These are phyloP conservation scores for Litoditis marina DNA, from an alignment of 2,888 invertebrate genomes.

Conservation along the genomic window DNA sequence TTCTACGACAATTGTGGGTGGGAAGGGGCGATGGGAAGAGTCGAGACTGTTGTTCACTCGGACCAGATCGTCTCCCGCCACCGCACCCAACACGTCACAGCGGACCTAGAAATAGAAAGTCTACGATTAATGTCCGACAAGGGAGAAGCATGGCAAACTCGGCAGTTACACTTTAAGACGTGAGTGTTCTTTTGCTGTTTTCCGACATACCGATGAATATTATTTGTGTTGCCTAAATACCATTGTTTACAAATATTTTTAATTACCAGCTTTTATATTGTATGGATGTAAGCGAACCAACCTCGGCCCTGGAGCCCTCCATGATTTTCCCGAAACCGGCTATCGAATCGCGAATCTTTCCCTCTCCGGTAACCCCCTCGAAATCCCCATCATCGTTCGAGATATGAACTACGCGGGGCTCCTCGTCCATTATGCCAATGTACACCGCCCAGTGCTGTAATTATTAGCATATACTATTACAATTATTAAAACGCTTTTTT, in stretches of 20 bases:
- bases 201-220: too few relatives aligned
- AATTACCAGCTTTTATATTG: too few relatives aligned
- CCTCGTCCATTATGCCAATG: conserved; percentile 35
- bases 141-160: too few relatives aligned
- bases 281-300: too few relatives aligned
- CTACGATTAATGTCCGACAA: not conserved
- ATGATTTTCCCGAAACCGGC: conserved; percentile 6
- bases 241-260: too few relatives aligned
- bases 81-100: conserved; percentile 33
- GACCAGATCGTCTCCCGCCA: conserved; percentile 28
- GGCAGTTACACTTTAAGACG: too few relatives aligned
- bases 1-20: conserved; percentile 48
- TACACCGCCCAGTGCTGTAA: conserved; percentile 56
- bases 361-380: conserved; percentile 9
- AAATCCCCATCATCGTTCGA: conserved; percentile 46
- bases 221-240: too few relatives aligned
- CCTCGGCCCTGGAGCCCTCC: conserved; percentile 11
- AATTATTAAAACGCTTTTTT: not conserved
- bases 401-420: conserved; percentile 36
- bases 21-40: conserved; percentile 44
- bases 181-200: too few relatives aligned
- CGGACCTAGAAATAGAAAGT: conserved; percentile 30
- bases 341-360: conserved; percentile 8
- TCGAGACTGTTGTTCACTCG: conserved; percentile 49
- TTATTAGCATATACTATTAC: not conserved